Evolutionary conservation across 2,797 vertebrate species (phyloP).

Genomic region (Champsocephalus gunnari): DNA sequence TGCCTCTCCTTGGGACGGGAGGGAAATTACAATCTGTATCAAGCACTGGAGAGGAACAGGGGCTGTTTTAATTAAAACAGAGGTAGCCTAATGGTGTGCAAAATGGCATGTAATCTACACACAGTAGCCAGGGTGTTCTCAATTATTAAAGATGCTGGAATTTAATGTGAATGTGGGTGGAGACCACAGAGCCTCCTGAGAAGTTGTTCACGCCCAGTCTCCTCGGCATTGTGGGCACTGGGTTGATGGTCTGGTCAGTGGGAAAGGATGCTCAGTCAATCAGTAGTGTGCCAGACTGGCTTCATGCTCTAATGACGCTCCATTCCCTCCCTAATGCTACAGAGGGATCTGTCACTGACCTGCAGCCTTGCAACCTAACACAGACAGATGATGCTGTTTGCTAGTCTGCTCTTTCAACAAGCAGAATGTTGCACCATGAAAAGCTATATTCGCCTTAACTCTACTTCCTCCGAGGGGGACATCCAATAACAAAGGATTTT

Average conservation of each 20-base stretch:
- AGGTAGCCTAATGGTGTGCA: slow-evolving; percentile 83
- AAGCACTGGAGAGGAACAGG: slow-evolving; percentile 89
- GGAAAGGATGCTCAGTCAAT: slow-evolving; percentile 61
- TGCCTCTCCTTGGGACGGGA: slow-evolving; percentile 85
- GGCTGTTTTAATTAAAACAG: slow-evolving; percentile 94
- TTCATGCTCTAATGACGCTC: slow-evolving; percentile 67
- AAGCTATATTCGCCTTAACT: slow-evolving; percentile 3
- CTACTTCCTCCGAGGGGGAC: not conserved
- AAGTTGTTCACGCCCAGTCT: slow-evolving; percentile 40
- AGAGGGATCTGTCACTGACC: slow-evolving; percentile 67
- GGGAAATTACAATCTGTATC: slow-evolving; percentile 88
- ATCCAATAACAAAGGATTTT: not conserved
- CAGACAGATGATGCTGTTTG: slow-evolving; percentile 70
- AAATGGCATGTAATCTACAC: slow-evolving; percentile 91
- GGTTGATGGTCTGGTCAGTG: slow-evolving; percentile 60
- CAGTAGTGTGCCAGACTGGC: slow-evolving; percentile 55
- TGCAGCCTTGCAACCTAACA: slow-evolving; percentile 65
- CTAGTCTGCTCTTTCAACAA: slow-evolving; percentile 43
- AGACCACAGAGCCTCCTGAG: slow-evolving; percentile 24
- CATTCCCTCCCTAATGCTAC: slow-evolving; percentile 66
- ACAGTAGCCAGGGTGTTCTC: slow-evolving; percentile 84
- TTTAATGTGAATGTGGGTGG: slow-evolving; percentile 62
- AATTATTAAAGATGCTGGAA: slow-evolving; percentile 70
- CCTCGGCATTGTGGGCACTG: slow-evolving; percentile 29
- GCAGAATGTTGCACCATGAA: slow-evolving; percentile 25